phyloP scores from a whole-genome alignment of 2,888 invertebrate genomes.

The Cosmia trapezina region DNA sequence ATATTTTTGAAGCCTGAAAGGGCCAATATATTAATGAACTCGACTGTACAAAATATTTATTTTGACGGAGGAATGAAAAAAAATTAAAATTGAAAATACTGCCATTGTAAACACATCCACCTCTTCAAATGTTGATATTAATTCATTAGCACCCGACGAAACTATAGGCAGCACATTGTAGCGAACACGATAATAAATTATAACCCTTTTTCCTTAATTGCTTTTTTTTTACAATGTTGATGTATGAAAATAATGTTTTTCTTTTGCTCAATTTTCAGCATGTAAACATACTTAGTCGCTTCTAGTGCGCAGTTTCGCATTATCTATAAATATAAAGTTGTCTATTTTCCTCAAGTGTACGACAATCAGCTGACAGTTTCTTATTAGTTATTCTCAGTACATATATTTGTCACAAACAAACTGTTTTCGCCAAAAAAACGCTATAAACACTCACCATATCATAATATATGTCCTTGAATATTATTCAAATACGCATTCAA shows the following conservation, averaged over 20 bases:
- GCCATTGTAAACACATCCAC: too few relatives aligned
- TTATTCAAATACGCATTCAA: constrained; percentile 56
- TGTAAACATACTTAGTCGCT: constrained; percentile 30
- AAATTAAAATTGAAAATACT: constrained; percentile 6
- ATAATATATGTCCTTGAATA: constrained; percentile 27
- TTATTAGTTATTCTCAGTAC: constrained; percentile 20
- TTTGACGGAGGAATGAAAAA: neutral
- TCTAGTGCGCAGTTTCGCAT: constrained; percentile 45
- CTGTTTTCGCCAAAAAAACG: constrained; percentile 19
- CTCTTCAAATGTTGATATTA: neutral
- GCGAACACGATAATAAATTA: constrained; percentile 7
- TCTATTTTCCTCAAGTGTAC: constrained; percentile 39
- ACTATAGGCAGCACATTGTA: constrained; percentile 1
- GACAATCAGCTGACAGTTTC: constrained; percentile 46
- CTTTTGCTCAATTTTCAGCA: constrained; percentile 27
- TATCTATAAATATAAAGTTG: constrained; percentile 31
- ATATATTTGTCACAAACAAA: constrained; percentile 10
- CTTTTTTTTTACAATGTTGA: constrained; percentile 16
- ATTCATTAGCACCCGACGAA: constrained; percentile 17
- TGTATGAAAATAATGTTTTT: constrained; percentile 30
- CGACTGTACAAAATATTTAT: constrained; percentile 18
- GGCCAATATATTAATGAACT: too few relatives aligned
- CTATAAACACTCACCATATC: constrained; percentile 9
- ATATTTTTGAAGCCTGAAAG: too few relatives aligned
- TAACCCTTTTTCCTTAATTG: constrained; percentile 17